phyloP scores from a whole-genome alignment of 2,797 vertebrate species.

The Tragelaphus eurycerus region DNA sequence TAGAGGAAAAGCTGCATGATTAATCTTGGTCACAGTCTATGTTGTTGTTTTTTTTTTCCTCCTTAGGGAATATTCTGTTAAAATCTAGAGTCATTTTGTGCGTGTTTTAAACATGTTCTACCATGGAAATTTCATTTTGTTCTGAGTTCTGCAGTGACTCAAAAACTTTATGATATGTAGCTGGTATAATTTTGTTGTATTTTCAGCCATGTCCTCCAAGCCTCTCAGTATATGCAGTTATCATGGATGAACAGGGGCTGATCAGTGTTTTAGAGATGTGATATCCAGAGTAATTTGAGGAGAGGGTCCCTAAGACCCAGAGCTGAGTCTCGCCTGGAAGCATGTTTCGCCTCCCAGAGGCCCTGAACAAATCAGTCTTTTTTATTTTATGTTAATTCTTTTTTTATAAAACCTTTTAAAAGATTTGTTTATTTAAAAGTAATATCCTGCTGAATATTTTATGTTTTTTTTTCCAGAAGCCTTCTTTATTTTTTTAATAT shows the following conservation, averaged over 20 bases:
- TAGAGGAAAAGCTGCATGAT: neutral
- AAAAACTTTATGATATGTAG: neutral
- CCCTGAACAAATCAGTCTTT: neutral
- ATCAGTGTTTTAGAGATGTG: neutral
- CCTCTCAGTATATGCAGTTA: neutral
- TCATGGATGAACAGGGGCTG: neutral
- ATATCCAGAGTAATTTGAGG: neutral
- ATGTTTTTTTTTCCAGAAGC: too few relatives aligned
- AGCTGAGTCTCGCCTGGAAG: neutral
- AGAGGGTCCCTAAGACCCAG: neutral
- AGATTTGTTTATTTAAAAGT: too few relatives aligned
- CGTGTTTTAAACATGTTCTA: neutral
- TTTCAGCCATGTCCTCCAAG: neutral
- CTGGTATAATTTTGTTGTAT: neutral
- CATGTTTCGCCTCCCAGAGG: neutral
- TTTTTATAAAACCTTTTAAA: neutral
- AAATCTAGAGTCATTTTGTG: neutral
- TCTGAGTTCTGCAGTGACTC: neutral
- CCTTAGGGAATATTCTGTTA: neutral
- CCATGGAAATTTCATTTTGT: neutral
- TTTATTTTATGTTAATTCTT: neutral
- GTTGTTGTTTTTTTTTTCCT: neutral
- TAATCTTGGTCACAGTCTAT: slow-evolving; percentile 10
- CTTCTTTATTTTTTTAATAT: too few relatives aligned
- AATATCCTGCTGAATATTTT: too few relatives aligned